Evolutionary conservation across 2,113 vertebrate species (phyloP), one percentile per base, ranked within the genome.

Genomic region (Ictalurus punctatus): DNA sequence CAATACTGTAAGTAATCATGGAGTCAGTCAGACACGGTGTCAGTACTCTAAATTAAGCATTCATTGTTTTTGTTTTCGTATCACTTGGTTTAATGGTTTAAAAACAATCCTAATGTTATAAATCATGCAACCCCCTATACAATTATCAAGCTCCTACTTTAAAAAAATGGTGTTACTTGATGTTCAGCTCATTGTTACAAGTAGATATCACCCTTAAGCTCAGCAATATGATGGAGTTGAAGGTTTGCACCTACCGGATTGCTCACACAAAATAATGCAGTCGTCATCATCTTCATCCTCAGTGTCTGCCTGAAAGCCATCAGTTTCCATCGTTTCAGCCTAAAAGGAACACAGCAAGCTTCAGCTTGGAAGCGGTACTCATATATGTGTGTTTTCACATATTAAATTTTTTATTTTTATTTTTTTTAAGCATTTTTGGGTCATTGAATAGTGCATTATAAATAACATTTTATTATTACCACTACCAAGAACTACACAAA

Each of bases 291-390:
- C 95, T 14, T 96, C 96, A 7, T 99, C 98, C 93, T 99, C 98
- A 0, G 97, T 98, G 93, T 99, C 98, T 17, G 97, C 98, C 92
- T 99, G 98, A 88, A 99, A 99, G n/a, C 98, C 97, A 0, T 99
- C 98, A 17, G 96, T 92, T 91, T 98, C 97, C 14, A 89, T 94
- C 1, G 92, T 89, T 88, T 95, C 97, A 7, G 91, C 94, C 98
- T 91, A 54, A 44, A 25, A 87, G 73, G 34, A 5, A 21, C 10
- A 25, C 1, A 69, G 16, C 13, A 81, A 58, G 13, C 1, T 52
- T 56, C 17, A 71, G 30, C 40, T 52, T 21, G 30, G 48, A 19
- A 3, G 30, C 4, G 2, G 14, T 59, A 1, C 6, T 78, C 23
- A 61, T 8, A 7, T 63, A 52, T 14, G 63, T 48, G 12, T 8